A percentile compares a stretch with the other conserved stretches of the same genome.
These are phyloP conservation scores for Cephonodes hylas DNA, from an alignment of 2,888 invertebrate species.

Conservation along the genomic window DNA sequence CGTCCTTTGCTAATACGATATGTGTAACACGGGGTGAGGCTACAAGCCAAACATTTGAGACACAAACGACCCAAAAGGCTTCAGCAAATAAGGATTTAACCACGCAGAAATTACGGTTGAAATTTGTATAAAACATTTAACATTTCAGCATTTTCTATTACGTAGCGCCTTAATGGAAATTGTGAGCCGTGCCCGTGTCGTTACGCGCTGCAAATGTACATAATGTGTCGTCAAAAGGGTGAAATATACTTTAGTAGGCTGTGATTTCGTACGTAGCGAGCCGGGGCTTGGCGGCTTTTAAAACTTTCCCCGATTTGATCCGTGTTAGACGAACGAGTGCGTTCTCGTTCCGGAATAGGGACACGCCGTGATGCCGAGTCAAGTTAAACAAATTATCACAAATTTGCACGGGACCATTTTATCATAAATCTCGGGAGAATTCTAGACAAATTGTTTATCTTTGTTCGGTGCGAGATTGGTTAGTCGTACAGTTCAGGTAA, in stretches of 20 bases:
- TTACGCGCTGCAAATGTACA: slow-evolving; percentile 79
- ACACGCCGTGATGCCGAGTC: slow-evolving; percentile 12
- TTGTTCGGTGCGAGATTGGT: not conserved
- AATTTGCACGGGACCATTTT: not conserved
- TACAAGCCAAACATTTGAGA: slow-evolving; percentile 45
- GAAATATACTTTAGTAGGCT: slow-evolving; percentile 77
- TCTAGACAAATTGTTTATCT: not conserved
- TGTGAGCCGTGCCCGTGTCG: slow-evolving; percentile 78
- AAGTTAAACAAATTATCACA: not conserved
- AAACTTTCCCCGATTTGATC: slow-evolving; percentile 66
- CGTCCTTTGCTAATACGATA: slow-evolving; percentile 79
- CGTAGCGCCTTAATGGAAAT: slow-evolving; percentile 72
- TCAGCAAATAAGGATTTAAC: slow-evolving; percentile 3
- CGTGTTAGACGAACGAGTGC: slow-evolving; percentile 49
- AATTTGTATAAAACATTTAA: slow-evolving; percentile 37
- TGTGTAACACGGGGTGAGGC: slow-evolving; percentile 74
- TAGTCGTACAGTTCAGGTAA: no score
- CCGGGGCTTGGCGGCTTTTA: slow-evolving; percentile 63
- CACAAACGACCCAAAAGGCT: slow-evolving; percentile 1
- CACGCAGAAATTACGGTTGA: slow-evolving; percentile 39
- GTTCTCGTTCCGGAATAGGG: slow-evolving; percentile 31
- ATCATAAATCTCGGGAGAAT: not conserved
- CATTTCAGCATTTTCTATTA: slow-evolving; percentile 61
- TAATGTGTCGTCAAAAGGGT: slow-evolving; percentile 81
- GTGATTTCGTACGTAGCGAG: slow-evolving; percentile 73